Base-by-base conservation (phyloP, 2,888 invertebrate species). In the Caprella mutica region DNA sequence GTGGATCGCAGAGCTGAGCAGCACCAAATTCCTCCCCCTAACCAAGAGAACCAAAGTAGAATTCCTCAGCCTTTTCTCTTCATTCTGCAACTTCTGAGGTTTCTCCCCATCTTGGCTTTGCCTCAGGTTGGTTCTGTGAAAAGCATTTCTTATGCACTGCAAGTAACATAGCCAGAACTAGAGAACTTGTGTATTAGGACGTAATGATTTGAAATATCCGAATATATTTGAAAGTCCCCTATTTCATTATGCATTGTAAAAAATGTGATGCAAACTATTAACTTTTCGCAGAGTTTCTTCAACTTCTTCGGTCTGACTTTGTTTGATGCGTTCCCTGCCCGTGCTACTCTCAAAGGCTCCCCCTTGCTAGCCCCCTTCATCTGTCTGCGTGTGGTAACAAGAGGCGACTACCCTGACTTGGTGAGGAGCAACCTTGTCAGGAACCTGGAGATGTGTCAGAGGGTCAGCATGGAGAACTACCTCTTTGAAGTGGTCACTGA, bases 401-500 rank as follows among this genome's bases (percentile, higher is more conserved):
- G 93, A 59, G 94, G 96, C 35, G 91, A 93, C 73, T 96, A 86
- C 72, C 87, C 93, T 4, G 85, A 90, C 68, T 76, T 96, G 65
- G 93, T 96, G 3, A 84, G 83, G 71, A 81, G 80, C 54, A 93
- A 92, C 77, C 89, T 92, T 5, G 77, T 80, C 56, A 80, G 87
- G 64, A 93, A 93, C 72, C 82, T 92, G 78, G 85, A 85, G 68
- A 83, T 84, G 65, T 92, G 92, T 70, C 76, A 84, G 66, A 86
- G 89, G 72, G 86, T 87, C 6, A 93, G 93, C 9, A 76, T 96
- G 70, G 92, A 93, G 73, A 93, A 96, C 72, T 96, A 94, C 70
- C 82, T 93, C 70, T 85, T 96, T 68, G 93, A 96, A 78, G 91
- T 96, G 35, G 94, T 94, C 14, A 91, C 92, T 35, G 94, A 96